Evolutionary conservation across 2,113 vertebrate species (phyloP), one percentile per base, ranked within the genome.

Genomic region (Stegastes partitus): DNA sequence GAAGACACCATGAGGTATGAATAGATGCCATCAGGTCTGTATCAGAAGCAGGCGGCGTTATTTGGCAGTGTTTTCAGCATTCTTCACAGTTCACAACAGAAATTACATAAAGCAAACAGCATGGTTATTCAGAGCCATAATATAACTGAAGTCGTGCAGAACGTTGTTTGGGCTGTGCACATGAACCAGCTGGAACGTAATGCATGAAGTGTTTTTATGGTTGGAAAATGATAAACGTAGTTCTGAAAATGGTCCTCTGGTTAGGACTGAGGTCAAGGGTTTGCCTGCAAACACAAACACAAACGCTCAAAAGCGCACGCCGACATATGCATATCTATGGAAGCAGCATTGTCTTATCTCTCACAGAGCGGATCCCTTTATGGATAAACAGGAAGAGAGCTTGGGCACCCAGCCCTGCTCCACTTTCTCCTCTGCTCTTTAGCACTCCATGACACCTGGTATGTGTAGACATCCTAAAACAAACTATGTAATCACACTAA

Each of bases 361-460:
- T 53, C 82, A 79, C 45, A 2, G n/a, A 23, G n/a, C 53, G 39
- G 66, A 79, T 83, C 67, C 62, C 58, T 77, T 63, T 53, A 68
- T 39, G 62, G 84, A 83, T 83, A 85, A 91, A 89, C 81, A 87
- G 81, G 80, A 87, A 89, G 65, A 66, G 26, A 49, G 19, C 26
- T 45, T 2, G 4, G 39, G 8, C 51, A 67, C 14, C 39, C 47
- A 47, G 31, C 31, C 58, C 25, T 70, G 70, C 65, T 64, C 56
- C 54, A 73, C 82, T 79, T 81, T 87, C 73, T 81, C 56, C n/a
- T 18, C 58, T 59, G 56, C 65, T 77, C 19, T 54, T 54, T 14
- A 47, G 51, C 23, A 61, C 39, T 31, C 22, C 49, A 14, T 18
- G 78, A 37, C 42, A 68, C 65, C 34, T 51, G n/a, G 7, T 42